Conservation (phyloP, 92 coral and sea anemone genomes). For the Chrysogorgia sp. region DNA sequence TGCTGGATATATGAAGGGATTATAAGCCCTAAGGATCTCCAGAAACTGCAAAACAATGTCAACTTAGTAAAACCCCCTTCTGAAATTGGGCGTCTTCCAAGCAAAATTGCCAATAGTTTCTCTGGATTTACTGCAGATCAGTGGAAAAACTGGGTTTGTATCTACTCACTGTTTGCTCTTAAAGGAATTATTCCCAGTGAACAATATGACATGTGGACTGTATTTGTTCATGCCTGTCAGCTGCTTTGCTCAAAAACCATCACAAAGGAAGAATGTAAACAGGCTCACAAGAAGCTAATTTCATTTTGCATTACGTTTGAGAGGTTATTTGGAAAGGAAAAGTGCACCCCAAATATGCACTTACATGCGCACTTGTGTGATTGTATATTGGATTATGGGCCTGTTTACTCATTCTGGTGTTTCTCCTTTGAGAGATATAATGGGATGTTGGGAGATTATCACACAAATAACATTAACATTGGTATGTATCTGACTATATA, state of each 20-base stretch:
- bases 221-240: constrained; percentile 51
- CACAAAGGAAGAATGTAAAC: not conserved
- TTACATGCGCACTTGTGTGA: constrained; percentile 53
- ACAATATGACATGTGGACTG: constrained; percentile 53
- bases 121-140: constrained; percentile 65
- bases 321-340: constrained; percentile 44
- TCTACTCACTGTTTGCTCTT: constrained; percentile 50
- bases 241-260: constrained; percentile 27
- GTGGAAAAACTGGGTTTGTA: constrained; percentile 56
- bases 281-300: constrained; percentile 1
- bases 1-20: no score
- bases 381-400: constrained; percentile 65
- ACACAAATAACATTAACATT: constrained; percentile 58
- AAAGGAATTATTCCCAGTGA: constrained; percentile 26
- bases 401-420: constrained; percentile 60
- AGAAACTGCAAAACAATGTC: constrained; percentile 37
- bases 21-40: not conserved
- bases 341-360: constrained; percentile 62
- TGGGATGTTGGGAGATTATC: constrained; percentile 57
- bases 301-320: constrained; percentile 33
- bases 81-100: constrained; percentile 52
- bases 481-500: no score
- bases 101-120: constrained; percentile 36
- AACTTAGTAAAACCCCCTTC: constrained; percentile 43
- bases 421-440: constrained; percentile 52